A percentile compares a stretch with the other conserved stretches of the same genome.
Conservation (phyloP, 2,113 vertebrate genomes). For the Hemichromis elongatus region DNA sequence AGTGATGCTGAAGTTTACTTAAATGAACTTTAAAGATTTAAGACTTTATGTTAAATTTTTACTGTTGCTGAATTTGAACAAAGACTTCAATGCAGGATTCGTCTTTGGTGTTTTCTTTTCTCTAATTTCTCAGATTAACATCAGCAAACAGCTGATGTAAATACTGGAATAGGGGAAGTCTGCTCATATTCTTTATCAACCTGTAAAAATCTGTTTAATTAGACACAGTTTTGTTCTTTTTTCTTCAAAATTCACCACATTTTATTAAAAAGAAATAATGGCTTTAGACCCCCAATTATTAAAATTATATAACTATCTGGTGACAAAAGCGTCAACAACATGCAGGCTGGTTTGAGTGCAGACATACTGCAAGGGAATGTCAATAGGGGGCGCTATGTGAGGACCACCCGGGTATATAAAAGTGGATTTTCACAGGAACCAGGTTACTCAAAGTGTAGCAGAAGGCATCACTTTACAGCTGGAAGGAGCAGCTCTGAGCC, state of each 20-base stretch:
- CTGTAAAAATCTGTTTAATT: neutral
- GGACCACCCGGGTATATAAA: slow-evolving; percentile 18
- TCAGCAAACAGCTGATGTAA: neutral
- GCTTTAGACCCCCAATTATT: neutral
- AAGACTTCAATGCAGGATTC: neutral
- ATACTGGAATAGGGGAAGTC: neutral
- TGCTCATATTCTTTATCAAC: slow-evolving; percentile 2
- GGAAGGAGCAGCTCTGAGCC: neutral
- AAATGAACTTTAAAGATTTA: neutral
- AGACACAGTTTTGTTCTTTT: neutral
- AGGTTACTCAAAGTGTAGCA: neutral
- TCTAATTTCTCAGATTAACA: neutral
- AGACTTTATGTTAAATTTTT: neutral
- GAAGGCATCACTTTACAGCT: neutral
- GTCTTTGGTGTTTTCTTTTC: neutral
- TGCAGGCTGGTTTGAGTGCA: neutral
- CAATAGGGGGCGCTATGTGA: slow-evolving; percentile 43
- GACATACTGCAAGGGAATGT: neutral
- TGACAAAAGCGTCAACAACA: neutral
- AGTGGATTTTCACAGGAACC: neutral
- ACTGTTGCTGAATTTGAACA: neutral
- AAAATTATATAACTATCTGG: neutral
- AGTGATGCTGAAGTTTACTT: neutral
- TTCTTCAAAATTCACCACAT: neutral
- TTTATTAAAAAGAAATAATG: neutral